A percentile compares a stretch with the other conserved stretches of the same genome.
Conservation (phyloP, 2,888 invertebrate species). For the Dyspetes luteomarginatus region DNA sequence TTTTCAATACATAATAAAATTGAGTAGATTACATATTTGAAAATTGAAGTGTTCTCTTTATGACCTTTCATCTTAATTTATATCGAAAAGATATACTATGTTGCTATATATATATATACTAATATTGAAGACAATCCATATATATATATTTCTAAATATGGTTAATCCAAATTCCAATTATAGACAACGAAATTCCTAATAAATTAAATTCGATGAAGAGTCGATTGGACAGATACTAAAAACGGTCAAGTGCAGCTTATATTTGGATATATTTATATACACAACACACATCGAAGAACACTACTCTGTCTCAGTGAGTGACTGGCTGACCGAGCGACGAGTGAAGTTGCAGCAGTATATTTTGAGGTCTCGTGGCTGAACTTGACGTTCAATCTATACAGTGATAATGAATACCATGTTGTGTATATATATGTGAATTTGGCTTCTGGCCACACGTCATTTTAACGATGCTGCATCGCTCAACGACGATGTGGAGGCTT, state of each 20-base stretch:
- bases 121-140: too few species aligned
- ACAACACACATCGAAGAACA: constrained; percentile 25
- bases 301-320: constrained; percentile 36
- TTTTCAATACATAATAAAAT: too few species aligned
- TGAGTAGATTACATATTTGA: too few species aligned
- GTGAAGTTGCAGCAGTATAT: constrained; percentile 50
- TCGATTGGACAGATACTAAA: constrained; percentile 26
- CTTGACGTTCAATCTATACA: constrained; percentile 48
- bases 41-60: too few species aligned
- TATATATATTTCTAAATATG: too few species aligned
- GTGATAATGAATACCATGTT: not conserved
- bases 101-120: too few species aligned
- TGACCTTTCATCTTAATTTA: too few species aligned
- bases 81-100: too few species aligned
- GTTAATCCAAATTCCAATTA: too few species aligned
- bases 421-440: constrained; percentile 64
- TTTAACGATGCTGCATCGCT: constrained; percentile 78
- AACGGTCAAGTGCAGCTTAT: constrained; percentile 47
- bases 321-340: constrained; percentile 34
- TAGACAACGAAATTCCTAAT: not conserved
- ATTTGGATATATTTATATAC: constrained; percentile 20
- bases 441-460: constrained; percentile 77
- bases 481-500: constrained; percentile 67
- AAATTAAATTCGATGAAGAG: constrained; percentile 13
- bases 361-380: constrained; percentile 57